Conservation (phyloP, 2,888 invertebrate species). For the Drosophila ochracea region DNA sequence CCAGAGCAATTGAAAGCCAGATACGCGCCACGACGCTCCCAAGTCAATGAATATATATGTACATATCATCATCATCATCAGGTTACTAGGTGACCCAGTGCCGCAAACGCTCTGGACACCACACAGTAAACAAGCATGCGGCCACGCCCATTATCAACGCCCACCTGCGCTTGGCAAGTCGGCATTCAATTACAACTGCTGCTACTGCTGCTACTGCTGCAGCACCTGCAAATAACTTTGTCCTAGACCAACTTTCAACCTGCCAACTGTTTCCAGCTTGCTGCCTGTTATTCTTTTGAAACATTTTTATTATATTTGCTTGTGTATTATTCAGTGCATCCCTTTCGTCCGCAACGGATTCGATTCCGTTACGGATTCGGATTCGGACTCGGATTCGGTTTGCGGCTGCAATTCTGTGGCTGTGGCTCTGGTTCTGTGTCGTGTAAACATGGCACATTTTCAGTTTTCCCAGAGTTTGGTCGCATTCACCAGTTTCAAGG, state of each 20-base stretch:
- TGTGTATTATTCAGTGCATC: slow-evolving; percentile 49
- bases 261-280: slow-evolving; percentile 18
- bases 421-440: background rate
- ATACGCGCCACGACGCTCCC: slow-evolving; percentile 39
- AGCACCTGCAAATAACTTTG: slow-evolving; percentile 63
- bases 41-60: slow-evolving; percentile 69
- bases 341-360: slow-evolving; percentile 27
- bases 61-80: slow-evolving; percentile 40
- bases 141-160: slow-evolving; percentile 31
- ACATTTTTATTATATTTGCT: slow-evolving; percentile 65
- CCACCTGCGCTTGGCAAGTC: slow-evolving; percentile 18
- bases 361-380: slow-evolving; percentile 48
- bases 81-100: slow-evolving; percentile 83
- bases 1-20: slow-evolving; percentile 60
- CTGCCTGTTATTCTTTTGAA: slow-evolving; percentile 52
- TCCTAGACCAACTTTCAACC: slow-evolving; percentile 80
- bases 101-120: slow-evolving; percentile 51
- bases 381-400: slow-evolving; percentile 12
- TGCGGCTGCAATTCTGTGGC: slow-evolving; percentile 6
- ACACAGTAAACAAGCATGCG: background rate
- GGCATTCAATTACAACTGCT: slow-evolving; percentile 48
- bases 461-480: slow-evolving; percentile 18
- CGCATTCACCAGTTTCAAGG: slow-evolving; percentile 47
- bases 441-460: slow-evolving; percentile 59
- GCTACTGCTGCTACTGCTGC: background rate